Evolutionary conservation across 2,888 invertebrate genomes (phyloP).

Genomic region (Polylopha cassiicola): DNA sequence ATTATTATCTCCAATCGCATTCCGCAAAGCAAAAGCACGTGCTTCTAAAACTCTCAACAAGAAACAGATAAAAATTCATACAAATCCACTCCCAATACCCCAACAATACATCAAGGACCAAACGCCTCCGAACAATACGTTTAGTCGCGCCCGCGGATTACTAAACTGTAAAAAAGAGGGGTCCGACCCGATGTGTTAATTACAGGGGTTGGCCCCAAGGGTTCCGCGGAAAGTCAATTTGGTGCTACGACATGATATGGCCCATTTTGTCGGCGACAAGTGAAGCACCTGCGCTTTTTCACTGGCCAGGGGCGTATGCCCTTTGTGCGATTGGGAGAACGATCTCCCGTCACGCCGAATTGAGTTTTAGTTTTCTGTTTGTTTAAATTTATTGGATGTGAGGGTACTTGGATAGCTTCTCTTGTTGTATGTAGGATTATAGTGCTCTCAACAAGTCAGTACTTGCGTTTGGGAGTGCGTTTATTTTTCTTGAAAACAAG

Average conservation of each 20-base stretch:
- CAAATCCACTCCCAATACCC: not conserved
- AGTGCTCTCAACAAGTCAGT: too few species aligned
- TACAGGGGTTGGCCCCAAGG: conserved; percentile 68
- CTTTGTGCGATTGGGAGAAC: conserved; percentile 50
- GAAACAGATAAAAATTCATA: not conserved
- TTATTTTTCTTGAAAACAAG: too few species aligned
- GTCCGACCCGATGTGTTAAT: conserved; percentile 74
- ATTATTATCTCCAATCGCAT: too few species aligned
- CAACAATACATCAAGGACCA: conserved; percentile 33
- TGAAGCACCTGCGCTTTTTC: conserved; percentile 72
- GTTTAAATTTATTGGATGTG: conserved; percentile 15
- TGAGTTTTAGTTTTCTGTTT: conserved; percentile 20
- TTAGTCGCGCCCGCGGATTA: conserved; percentile 74
- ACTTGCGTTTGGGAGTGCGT: too few species aligned
- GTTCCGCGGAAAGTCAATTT: conserved; percentile 80
- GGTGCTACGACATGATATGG: conserved; percentile 81
- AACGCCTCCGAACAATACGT: conserved; percentile 49
- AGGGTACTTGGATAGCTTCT: conserved; percentile 19
- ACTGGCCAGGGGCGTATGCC: conserved; percentile 42
- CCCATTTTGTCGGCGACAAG: conserved; percentile 79
- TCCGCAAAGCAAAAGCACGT: too few species aligned
- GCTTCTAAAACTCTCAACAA: not conserved
- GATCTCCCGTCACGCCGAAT: conserved; percentile 21
- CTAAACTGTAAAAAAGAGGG: conserved; percentile 75
- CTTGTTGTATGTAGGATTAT: too few species aligned